phyloP scores from a whole-genome alignment of 2,113 vertebrate genomes.

The Takifugu bimaculatus region DNA sequence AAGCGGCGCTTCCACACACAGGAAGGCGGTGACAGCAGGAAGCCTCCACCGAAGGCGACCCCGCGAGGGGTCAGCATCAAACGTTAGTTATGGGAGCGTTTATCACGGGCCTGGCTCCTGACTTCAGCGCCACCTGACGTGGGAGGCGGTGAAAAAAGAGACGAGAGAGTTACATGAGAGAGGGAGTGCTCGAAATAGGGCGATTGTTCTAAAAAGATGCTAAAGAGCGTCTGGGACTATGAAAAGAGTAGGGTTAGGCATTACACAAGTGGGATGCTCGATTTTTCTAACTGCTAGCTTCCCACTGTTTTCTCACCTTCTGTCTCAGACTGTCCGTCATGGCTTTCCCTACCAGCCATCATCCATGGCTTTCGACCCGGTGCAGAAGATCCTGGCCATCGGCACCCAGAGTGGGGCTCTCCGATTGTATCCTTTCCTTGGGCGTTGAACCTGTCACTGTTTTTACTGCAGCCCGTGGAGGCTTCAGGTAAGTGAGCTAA shows the following conservation, averaged over 20 bases:
- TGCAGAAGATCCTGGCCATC: slow-evolving; percentile 97
- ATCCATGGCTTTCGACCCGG: slow-evolving; percentile 96
- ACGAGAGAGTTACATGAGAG: slow-evolving; percentile 36
- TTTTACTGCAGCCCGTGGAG: background rate
- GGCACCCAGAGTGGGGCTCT: slow-evolving; percentile 94
- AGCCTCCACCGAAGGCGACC: background rate
- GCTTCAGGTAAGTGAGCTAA: slow-evolving; percentile 55
- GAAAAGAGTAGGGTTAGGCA: background rate
- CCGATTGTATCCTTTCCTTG: slow-evolving; percentile 96
- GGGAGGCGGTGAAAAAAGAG: slow-evolving; percentile 49
- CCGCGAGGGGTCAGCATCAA: slow-evolving; percentile 1
- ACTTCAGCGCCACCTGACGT: slow-evolving; percentile 60
- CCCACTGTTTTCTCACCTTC: slow-evolving; percentile 34
- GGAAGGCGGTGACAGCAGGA: slow-evolving; percentile 4
- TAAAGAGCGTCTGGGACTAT: slow-evolving; percentile 40
- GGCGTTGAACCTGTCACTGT: slow-evolving; percentile 13
- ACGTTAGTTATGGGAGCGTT: slow-evolving; percentile 13
- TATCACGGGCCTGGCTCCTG: background rate
- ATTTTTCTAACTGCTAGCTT: slow-evolving; percentile 29
- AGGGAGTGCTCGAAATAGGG: slow-evolving; percentile 52
- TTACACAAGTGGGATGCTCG: no score
- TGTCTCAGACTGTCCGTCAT: slow-evolving; percentile 92
- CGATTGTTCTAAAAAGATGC: slow-evolving; percentile 42
- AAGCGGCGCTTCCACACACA: slow-evolving; percentile 35
- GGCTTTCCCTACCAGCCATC: slow-evolving; percentile 98